phyloP scores from a whole-genome alignment of 2,797 vertebrate genomes.

The Ispidina lecontei region DNA sequence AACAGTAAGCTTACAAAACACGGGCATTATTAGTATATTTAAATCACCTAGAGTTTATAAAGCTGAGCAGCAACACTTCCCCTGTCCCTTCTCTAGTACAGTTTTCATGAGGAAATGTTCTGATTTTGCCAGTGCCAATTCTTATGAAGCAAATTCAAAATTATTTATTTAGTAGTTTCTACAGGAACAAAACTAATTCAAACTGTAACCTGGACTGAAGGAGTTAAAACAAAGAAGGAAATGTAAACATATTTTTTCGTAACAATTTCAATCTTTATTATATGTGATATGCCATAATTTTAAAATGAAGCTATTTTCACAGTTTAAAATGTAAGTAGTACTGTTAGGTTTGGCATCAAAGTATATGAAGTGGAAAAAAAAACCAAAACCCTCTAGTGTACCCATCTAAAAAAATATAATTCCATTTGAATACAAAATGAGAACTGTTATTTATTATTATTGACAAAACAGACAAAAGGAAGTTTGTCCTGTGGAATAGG shows the following conservation, averaged over 20 bases:
- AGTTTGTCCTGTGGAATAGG: constrained; percentile 9
- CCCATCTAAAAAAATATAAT: constrained; percentile 73
- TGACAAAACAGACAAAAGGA: constrained; percentile 48
- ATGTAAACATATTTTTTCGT: background rate
- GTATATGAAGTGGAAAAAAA: background rate
- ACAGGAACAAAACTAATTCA: constrained; percentile 12
- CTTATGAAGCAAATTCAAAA: constrained; percentile 21
- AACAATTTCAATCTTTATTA: background rate
- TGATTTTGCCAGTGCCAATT: constrained; percentile 15
- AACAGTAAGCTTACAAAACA: background rate
- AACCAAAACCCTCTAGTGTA: constrained; percentile 38
- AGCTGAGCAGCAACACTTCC: background rate
- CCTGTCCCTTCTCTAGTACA: background rate
- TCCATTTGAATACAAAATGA: constrained; percentile 70
- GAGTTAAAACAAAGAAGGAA: background rate
- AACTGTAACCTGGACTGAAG: background rate
- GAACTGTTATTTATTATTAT: constrained; percentile 54
- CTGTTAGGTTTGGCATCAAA: constrained; percentile 53
- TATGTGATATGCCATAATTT: background rate
- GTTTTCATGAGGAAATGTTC: background rate
- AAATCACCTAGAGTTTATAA: background rate
- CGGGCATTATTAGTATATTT: background rate
- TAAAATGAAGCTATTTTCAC: constrained; percentile 15
- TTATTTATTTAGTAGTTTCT: constrained; percentile 45
- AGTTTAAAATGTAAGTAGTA: constrained; percentile 17